Evolutionary conservation across 2,113 vertebrate species (phyloP), one percentile per base, ranked within the genome.

Genomic region (Melanocharis versteri): DNA sequence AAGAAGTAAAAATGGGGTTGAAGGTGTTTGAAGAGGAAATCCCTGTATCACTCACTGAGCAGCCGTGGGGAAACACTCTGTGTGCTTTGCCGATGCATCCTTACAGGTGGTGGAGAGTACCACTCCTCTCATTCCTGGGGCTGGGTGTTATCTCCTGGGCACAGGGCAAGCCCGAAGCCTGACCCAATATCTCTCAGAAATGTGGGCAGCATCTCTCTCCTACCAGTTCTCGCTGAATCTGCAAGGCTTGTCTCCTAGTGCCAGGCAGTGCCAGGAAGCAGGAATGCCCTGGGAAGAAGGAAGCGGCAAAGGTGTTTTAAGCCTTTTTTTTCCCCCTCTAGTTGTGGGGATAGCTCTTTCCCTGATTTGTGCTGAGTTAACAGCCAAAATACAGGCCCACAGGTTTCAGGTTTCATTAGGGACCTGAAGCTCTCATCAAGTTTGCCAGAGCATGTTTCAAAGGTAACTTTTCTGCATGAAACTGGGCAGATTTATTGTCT

Each of bases 401-500:
- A 31, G 35, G 86, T 71, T 92, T 97, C 72, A 20, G 35, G 47
- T 95, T 95, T 95, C 93, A 75, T 86, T 89, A 81, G 26, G 56
- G 68, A 94, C 7, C 9, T 78, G 86, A 92, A 87, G 57, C 39
- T 93, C 95, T 86, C 85, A 81, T 83, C 89, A 78, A 51, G 26
- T 92, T 96, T 89, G 83, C 79, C 80, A 84, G 86, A 90, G 51
- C 72, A 93, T 87, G 77, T 94, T 95, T 95, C 93, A 94, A 92
- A 92, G 86, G 86, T 94, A 92, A 69, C 72, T 87, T 89, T 93
- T 89, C 86, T 86, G 56, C 60, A 47, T 20, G 10, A 66, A 87
- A 70, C 42, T 35, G 56, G 48, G 39, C 30, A 95, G 96, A 97
- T 97, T 97, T 97, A 96, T 92, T 92, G 89, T 71, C 69, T 86